These are phyloP conservation scores for Eudyptes chrysolophus DNA, from an alignment of 2,113 vertebrate genomes.

Conservation along the genomic window DNA sequence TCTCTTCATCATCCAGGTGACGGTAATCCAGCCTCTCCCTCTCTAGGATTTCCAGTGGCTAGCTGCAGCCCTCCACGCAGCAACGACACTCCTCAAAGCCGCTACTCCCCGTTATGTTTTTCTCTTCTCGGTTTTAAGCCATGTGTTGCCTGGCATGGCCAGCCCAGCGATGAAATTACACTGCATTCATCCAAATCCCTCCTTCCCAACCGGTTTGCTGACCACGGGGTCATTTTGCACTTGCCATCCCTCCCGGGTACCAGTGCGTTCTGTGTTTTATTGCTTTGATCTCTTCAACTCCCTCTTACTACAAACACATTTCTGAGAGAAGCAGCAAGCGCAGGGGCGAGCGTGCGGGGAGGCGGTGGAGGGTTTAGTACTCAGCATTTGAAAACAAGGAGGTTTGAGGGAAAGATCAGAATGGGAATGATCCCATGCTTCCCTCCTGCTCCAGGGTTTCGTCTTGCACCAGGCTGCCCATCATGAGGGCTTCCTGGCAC, in stretches of 20 bases:
- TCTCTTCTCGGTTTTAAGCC: neutral
- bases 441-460: neutral
- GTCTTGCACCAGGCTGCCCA: neutral
- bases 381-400: neutral
- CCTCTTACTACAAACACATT: neutral
- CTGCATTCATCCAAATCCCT: neutral
- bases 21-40: neutral
- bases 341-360: fast-evolving
- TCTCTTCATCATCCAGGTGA: neutral
- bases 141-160: neutral
- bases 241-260: neutral
- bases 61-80: neutral
- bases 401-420: neutral
- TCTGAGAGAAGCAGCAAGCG: neutral
- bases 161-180: neutral
- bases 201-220: neutral
- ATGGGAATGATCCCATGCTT: fast-evolving
- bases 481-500: neutral
- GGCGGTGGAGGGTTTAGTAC: neutral
- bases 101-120: neutral
- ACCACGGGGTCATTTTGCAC: neutral
- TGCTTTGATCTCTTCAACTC: neutral
- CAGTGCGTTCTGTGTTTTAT: neutral
- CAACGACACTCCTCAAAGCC: neutral
- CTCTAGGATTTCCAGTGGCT: neutral